Evolutionary conservation across 2,113 vertebrate genomes (phyloP).

Genomic region (Macroglossus sobrinus): DNA sequence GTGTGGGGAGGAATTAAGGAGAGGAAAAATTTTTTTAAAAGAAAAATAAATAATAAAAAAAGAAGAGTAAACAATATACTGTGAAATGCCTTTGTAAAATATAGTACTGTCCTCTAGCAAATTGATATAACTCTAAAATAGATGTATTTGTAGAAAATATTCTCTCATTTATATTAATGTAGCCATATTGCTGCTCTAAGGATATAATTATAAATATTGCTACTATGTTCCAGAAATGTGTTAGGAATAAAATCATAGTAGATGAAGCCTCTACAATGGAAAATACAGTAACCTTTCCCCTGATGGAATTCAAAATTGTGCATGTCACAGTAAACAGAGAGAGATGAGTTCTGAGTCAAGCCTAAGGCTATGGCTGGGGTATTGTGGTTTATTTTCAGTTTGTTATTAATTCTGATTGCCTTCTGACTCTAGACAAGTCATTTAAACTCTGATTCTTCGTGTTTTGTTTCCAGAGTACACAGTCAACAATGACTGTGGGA

Average conservation of each 20-base stretch:
- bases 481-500: no score
- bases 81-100: constrained; percentile 33
- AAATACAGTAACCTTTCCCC: background rate
- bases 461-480: background rate
- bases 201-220: constrained; percentile 25
- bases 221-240: constrained; percentile 1
- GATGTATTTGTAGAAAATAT: constrained; percentile 4
- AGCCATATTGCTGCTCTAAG: background rate
- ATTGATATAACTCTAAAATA: background rate
- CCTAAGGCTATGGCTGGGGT: background rate
- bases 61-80: background rate
- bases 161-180: constrained; percentile 31
- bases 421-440: background rate
- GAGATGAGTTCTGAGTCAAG: background rate
- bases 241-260: background rate
- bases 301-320: background rate
- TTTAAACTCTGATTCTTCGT: background rate
- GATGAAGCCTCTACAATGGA: background rate
- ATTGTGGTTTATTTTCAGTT: background rate
- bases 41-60: no score
- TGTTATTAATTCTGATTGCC: background rate
- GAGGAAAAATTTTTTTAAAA: no score
- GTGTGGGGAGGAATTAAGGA: no score
- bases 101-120: background rate
- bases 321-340: background rate